Percentiles rank a stretch among this genome's conserved stretches.
These are phyloP conservation scores for Tachysurus vachellii DNA, from an alignment of 2,113 vertebrate genomes.

Conservation along the genomic window DNA sequence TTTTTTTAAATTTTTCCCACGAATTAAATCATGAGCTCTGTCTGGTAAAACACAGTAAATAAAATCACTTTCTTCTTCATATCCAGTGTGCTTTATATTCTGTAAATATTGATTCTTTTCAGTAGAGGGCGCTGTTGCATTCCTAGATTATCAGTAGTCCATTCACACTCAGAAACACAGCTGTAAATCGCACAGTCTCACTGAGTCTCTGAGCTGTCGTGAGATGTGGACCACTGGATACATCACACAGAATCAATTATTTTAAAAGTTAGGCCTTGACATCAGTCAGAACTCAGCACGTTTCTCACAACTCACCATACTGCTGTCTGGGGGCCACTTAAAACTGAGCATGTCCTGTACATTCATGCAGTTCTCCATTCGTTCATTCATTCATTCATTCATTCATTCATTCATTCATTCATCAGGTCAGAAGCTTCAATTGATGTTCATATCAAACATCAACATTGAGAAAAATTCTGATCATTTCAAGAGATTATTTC, in stretches of 20 bases:
- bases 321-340: conserved; percentile 37
- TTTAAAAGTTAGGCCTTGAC: conserved; percentile 48
- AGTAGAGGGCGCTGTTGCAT: conserved; percentile 64
- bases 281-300: conserved; percentile 36
- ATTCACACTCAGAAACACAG: conserved; percentile 26
- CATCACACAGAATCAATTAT: conserved; percentile 50
- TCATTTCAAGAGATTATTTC: no score
- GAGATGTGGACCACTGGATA: conserved; percentile 37
- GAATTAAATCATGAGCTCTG: background rate
- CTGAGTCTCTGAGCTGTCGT: conserved; percentile 23
- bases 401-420: no score
- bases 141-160: conserved; percentile 34
- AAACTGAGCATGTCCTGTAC: conserved; percentile 11
- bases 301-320: conserved; percentile 52
- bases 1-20: no score
- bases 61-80: background rate
- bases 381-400: no score
- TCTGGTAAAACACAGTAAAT: background rate
- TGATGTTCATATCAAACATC: no score
- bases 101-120: conserved; percentile 27
- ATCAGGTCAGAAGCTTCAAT: no score
- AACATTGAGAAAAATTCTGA: no score
- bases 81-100: background rate
- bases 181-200: conserved; percentile 35
- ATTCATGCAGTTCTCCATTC: no score